Evolutionary conservation across 2,797 vertebrate genomes (phyloP), one percentile per base, ranked within the genome.

Genomic region (Thripadectes ignobilis): DNA sequence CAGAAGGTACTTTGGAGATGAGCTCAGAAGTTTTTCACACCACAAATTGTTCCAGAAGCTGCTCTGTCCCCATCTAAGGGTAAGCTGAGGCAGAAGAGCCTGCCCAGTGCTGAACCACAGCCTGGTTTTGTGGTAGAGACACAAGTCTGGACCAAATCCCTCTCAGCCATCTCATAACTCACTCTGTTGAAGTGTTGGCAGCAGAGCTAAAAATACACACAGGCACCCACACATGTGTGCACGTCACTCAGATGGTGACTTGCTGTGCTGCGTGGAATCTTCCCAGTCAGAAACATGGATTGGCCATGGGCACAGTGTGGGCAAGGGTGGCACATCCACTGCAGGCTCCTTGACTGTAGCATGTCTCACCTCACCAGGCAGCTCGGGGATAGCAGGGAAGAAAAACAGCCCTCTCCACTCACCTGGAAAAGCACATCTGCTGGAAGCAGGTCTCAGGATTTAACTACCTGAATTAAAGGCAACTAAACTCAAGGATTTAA

Each of bases 201-300:
- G 72, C 45, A 61, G 29, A 59, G 14, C 55, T 74, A 38, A 76
- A 78, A 94, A 36, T 39, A 62, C 71, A 23, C 15, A 4, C 1
- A 3, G 66, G 12, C 41, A 38, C 20, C 5, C 29, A 9, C 3
- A 1, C 1, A 3, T 3, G 7, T 8, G 5, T 7, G 8, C 0
- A 0, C 26, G 24, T 69, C 3, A 2, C 45, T 61, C 30, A 63
- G 57, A 21, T 0, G 1, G 41, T 0, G 1, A 66, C 48, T 30
- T 5, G 0, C 54, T 9, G 6, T 36, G 41, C 34, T 3, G 1
- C 0, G 2, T 41, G 69, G 58, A 45, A 93, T 48, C 14, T 85
- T 63, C 23, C 48, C 52, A 59, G 36, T 16, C 48, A 9, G 48
- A 71, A 90, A 63, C 18, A 55, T 0, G 0, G 32, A 18, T 22